Evolutionary conservation across 2,888 invertebrate species (phyloP), one percentile per base, ranked within the genome.

Genomic region (Epistrophe eligans): DNA sequence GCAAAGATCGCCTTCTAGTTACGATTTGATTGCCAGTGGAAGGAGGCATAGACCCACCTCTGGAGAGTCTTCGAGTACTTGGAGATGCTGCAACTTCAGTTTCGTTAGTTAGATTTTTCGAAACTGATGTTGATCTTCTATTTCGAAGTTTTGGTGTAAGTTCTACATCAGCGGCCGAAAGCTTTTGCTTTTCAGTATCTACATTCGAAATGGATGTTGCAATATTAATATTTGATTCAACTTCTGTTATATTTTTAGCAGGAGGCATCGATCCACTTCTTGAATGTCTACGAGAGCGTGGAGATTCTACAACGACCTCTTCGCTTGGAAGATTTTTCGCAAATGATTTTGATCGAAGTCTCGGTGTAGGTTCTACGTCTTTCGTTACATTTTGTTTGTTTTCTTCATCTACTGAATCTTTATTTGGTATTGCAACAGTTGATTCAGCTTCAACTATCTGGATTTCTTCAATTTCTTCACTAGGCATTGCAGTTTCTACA

Each of bases 1-100:
- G 64, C 10, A 87, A 48, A 9, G 90, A 90, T 28, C 88, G 87
- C 2, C 90, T 79, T 48, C 90, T 89, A 13, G 89, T 88, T 4
- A 90, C 48, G 17, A 90, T 74, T 80, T 89, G 89, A 15, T 67
- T 88, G 7, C 88, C 84, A 11, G 88, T 62, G 2, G 77, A 4
- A n/a, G 89, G 89, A 10, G 89, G 89, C 70, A 90, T 66, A 19
- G 90, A 90, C 10, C 88, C 89, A 10, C 88, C 85, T n/a, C 90
- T 88, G 6, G 83, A 89, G 32, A 67, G 76, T 15, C 88, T 80
- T 13, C 79, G 85, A 15, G 58, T 82, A 19, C 82, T 77, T 19
- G 89, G 84, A n/a, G 82, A 84, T 10, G 55, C 55, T 13, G 48
- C 9, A 58, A 40, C 10, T 45, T 79, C 79, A 0, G 79, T 19